Base-by-base conservation (phyloP, 2,797 vertebrate genomes). In the Micromesistius poutassou region DNA sequence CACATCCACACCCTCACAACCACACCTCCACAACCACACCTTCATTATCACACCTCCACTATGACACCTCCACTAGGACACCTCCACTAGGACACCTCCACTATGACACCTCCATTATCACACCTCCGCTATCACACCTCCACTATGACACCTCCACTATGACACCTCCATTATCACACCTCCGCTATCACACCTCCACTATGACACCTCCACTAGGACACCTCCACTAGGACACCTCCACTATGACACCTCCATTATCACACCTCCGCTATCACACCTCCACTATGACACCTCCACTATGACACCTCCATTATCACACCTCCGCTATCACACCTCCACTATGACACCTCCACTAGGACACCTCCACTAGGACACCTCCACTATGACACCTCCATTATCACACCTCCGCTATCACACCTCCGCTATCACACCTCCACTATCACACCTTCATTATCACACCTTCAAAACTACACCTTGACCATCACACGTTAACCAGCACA, bases 131-230 rank as follows among this genome's bases (percentile, higher is more conserved):
- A 30, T 30, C 33, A 42, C 38, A 55, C 38, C 31, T 50, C 8
- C 46, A 76, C n/a, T 28, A 46, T 30, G 38, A 55, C 13, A 77
- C 19, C 4, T n/a, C 22, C 22, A 50, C 16, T 96, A 89, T 81
- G 6, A 19, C 46, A 16, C 72, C n/a, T 13, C n/a, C 50, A 55
- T 5, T 5, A 16, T 5, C 30, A 22, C 50, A 55, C 19, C 0
- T 55, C 6, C 50, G 22, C 50, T 0, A 22, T 1, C 50, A 55
- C 50, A 55, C 16, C 4, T 55, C 22, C 50, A 55, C 50, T 14
- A 89, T 81, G 5, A 30, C 46, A 16, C 72, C 16, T n/a, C 33
- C 3, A 55, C 50, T 22, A 5, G 3, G 33, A 70, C 31, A 76
- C 75, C 13, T 33, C 6, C 50, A 66, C 25, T 19, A 9, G 10